phyloP scores from a whole-genome alignment of 2,888 invertebrate species.

The Parasteatoda lunata region DNA sequence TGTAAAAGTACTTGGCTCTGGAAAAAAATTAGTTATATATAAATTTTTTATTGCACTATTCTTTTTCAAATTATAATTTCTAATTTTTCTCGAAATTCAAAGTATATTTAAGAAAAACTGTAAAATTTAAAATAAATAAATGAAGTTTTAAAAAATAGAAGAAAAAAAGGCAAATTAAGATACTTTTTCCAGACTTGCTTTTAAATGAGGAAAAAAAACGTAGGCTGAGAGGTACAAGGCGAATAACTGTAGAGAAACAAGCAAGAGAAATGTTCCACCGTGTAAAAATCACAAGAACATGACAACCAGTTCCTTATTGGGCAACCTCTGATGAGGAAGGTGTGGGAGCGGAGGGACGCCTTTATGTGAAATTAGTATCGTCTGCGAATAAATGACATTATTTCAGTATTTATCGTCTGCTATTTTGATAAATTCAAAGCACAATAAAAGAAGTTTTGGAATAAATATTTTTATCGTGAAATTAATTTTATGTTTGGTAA shows the following conservation, averaged over 20 bases:
- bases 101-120: too few relatives aligned
- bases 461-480: conserved; percentile 12
- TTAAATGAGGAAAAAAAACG: too few relatives aligned
- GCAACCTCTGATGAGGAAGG: conserved; percentile 32
- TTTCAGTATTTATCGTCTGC: conserved; percentile 5
- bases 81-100: too few relatives aligned
- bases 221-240: neutral
- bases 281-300: conserved; percentile 16
- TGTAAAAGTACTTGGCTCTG: too few relatives aligned
- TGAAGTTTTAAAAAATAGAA: too few relatives aligned
- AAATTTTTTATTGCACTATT: too few relatives aligned
- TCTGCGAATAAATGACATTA: conserved; percentile 31
- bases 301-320: conserved; percentile 44
- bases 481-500: conserved; percentile 7
- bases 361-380: conserved; percentile 24
- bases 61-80: too few relatives aligned
- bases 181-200: too few relatives aligned
- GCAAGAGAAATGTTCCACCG: neutral
- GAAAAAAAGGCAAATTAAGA: too few relatives aligned
- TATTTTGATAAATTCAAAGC: neutral
- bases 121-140: too few relatives aligned
- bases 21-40: too few relatives aligned
- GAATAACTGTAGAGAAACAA: neutral
- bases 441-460: conserved; percentile 1
- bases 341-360: conserved; percentile 38